Conservation (phyloP, 1,140 invertebrate genomes). For the Hyposmocoma kahamanoa region DNA sequence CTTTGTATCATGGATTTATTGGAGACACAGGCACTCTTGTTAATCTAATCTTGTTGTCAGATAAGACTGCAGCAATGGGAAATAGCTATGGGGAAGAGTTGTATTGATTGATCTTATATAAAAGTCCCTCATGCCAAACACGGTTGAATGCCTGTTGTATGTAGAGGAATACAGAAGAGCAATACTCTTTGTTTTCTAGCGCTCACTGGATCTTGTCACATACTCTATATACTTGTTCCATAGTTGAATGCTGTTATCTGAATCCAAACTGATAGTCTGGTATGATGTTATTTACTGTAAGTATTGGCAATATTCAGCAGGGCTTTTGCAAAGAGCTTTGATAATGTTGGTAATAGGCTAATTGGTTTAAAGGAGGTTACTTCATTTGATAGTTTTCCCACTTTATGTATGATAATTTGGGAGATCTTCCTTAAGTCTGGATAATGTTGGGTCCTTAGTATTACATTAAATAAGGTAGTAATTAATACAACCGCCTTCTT, state of each 20-base stretch:
- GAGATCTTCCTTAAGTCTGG: not conserved
- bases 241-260: not conserved
- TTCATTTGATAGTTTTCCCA: not conserved
- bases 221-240: constrained; percentile 1
- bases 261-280: constrained; percentile 1
- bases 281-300: not conserved
- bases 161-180: not conserved
- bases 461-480: not conserved
- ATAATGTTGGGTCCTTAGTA: not conserved
- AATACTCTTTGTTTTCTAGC: constrained; percentile 1
- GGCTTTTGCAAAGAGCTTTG: not conserved
- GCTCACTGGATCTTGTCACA: not conserved
- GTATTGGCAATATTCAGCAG: not conserved
- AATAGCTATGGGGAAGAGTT: constrained; percentile 1
- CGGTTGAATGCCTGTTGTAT: not conserved
- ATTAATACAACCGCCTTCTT: not conserved
- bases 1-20: constrained; percentile 28
- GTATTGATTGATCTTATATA: constrained; percentile 37
- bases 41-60: too few species aligned
- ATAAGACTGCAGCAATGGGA: not conserved
- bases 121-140: too few species aligned
- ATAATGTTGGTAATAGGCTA: constrained; percentile 1
- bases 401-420: not conserved
- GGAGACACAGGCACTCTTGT: constrained; percentile 19
- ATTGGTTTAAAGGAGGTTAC: not conserved